Evolutionary conservation across 1,140 invertebrate species (phyloP).

Genomic region (Lordiphosa collinella): DNA sequence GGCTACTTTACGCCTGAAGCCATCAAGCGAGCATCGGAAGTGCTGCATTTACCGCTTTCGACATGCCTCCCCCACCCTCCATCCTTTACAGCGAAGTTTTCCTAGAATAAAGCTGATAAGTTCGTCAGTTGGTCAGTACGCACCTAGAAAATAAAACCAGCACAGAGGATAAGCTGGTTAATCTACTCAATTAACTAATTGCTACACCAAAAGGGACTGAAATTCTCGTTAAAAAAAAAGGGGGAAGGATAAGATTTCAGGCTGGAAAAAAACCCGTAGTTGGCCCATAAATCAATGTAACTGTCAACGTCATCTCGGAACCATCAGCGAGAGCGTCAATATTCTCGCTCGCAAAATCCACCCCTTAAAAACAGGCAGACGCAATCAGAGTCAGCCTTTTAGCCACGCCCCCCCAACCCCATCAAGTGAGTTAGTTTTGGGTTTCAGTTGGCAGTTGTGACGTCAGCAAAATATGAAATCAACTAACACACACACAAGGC

Average conservation of each 20-base stretch:
- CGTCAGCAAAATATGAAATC: slow-evolving; percentile 9
- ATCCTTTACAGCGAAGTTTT: not conserved
- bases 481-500: not conserved
- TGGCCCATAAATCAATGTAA: slow-evolving; percentile 71
- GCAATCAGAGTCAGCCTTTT: not conserved
- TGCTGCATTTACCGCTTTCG: slow-evolving; percentile 49
- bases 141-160: slow-evolving; percentile 23
- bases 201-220: slow-evolving; percentile 26
- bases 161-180: slow-evolving; percentile 36
- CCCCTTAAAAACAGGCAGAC: not conserved
- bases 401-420: slow-evolving; percentile 4
- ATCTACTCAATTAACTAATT: slow-evolving; percentile 78
- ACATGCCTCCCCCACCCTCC: slow-evolving; percentile 25
- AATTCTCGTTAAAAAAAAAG: slow-evolving; percentile 10
- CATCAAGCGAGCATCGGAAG: slow-evolving; percentile 39
- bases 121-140: slow-evolving; percentile 17
- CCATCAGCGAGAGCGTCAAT: slow-evolving; percentile 64
- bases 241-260: slow-evolving; percentile 48
- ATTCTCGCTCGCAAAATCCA: slow-evolving; percentile 13
- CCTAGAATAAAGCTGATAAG: slow-evolving; percentile 11
- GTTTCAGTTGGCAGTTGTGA: slow-evolving; percentile 1
- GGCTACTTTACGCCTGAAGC: slow-evolving; percentile 15
- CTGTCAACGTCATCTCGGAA: slow-evolving; percentile 62
- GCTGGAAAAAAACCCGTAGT: slow-evolving; percentile 21
- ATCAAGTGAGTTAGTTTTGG: slow-evolving; percentile 5